Evolutionary conservation across 1,140 invertebrate species (phyloP).

Genomic region (Thaumatotibia leucotreta): DNA sequence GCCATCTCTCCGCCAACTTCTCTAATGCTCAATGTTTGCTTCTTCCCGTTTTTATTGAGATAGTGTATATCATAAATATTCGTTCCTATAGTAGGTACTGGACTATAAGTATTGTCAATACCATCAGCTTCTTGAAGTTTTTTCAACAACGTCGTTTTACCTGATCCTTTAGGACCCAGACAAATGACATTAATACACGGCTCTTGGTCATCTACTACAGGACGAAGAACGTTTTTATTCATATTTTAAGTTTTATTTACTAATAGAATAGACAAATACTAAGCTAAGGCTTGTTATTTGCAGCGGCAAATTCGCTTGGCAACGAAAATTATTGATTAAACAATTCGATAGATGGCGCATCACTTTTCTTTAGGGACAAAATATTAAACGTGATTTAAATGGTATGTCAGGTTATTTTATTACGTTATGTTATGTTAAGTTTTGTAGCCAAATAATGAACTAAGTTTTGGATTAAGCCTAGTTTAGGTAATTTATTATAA

Average conservation of each 20-base stretch:
- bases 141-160: conserved; percentile 88
- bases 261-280: too few species aligned
- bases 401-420: neutral
- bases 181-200: conserved; percentile 80
- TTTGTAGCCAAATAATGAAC: too few species aligned
- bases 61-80: conserved; percentile 82
- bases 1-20: conserved; percentile 89
- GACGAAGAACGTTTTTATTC: neutral
- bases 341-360: neutral
- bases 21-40: conserved; percentile 65
- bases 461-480: too few species aligned
- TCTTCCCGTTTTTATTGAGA: conserved; percentile 70
- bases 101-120: conserved; percentile 84
- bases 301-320: neutral
- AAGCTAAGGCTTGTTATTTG: neutral
- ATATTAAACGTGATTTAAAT: neutral
- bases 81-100: conserved; percentile 86
- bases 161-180: conserved; percentile 85
- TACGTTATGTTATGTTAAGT: neutral
- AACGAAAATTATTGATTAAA: neutral
- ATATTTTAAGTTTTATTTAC: too few species aligned
- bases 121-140: conserved; percentile 81
- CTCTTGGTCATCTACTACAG: conserved; percentile 57
- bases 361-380: neutral
- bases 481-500: neutral